A percentile compares a stretch with the other conserved stretches of the same genome.
phyloP scores from a whole-genome alignment of 2,888 invertebrate genomes.

The Leptinotarsa rubiginosa region DNA sequence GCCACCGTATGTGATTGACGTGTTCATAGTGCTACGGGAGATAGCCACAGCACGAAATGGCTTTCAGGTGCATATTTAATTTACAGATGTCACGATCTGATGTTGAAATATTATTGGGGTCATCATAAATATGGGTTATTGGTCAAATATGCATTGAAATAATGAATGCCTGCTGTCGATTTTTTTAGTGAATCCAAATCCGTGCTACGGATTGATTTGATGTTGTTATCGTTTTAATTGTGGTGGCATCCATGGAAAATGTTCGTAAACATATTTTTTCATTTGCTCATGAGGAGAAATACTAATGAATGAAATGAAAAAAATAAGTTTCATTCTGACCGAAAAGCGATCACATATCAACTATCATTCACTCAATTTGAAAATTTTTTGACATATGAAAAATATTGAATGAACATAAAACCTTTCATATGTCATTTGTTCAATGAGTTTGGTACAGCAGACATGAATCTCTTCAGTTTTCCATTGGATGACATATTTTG shows the following conservation, averaged over 20 bases:
- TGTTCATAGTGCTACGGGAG: constrained; percentile 29
- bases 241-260: neutral
- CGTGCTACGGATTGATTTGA: neutral
- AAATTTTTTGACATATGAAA: no score
- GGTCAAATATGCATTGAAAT: constrained; percentile 25
- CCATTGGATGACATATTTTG: no score
- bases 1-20: constrained; percentile 31
- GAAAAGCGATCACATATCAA: no score
- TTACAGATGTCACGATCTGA: constrained; percentile 37
- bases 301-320: no score
- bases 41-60: constrained; percentile 32
- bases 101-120: constrained; percentile 41
- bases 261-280: neutral
- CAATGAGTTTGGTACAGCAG: no score
- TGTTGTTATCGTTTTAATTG: neutral
- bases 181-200: neutral
- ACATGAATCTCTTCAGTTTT: no score
- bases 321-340: no score
- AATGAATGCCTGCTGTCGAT: constrained; percentile 18
- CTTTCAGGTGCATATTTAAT: constrained; percentile 42
- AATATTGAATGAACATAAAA: no score
- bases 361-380: no score
- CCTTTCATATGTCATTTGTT: no score
- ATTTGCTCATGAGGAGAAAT: no score
- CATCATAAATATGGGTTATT: constrained; percentile 34